These are phyloP conservation scores for Semnopithecus entellus DNA, from an alignment of 2,113 vertebrate species.

Conservation along the genomic window DNA sequence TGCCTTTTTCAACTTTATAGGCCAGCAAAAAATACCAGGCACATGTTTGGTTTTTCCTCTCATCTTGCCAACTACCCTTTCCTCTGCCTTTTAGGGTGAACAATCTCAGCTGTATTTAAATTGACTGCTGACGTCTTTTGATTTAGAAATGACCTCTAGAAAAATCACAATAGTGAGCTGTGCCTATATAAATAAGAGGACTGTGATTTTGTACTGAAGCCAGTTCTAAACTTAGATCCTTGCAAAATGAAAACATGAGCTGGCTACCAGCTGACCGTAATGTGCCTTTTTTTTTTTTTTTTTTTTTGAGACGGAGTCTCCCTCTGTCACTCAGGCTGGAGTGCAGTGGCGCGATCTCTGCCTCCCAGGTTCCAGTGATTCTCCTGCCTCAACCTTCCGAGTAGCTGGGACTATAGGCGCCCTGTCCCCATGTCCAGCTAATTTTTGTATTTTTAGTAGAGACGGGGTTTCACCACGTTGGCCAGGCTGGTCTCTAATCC, in stretches of 20 bases:
- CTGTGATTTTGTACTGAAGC: conserved; percentile 5
- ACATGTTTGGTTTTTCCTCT: background rate
- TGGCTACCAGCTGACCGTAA: background rate
- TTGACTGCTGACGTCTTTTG: conserved; percentile 40
- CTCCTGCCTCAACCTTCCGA: too few species aligned
- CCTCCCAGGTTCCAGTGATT: too few species aligned
- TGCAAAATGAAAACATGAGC: conserved; percentile 35
- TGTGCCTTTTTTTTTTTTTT: too few species aligned
- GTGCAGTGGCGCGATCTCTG: too few species aligned
- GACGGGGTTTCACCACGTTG: too few species aligned
- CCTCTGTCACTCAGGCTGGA: too few species aligned
- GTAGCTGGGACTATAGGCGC: too few species aligned
- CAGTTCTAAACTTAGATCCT: conserved; percentile 65
- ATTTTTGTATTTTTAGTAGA: too few species aligned
- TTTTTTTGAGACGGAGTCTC: too few species aligned
- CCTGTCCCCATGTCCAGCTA: too few species aligned
- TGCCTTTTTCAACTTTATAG: background rate
- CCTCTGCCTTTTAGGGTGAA: conserved; percentile 47
- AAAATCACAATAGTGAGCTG: conserved; percentile 2
- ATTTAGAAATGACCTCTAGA: conserved; percentile 21
- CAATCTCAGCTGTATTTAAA: background rate
- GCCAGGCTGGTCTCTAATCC: too few species aligned
- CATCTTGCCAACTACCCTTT: background rate
- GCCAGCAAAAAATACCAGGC: background rate
- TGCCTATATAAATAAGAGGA: background rate